Evolutionary conservation across 2,888 invertebrate species (phyloP), one percentile per base, ranked within the genome.

Genomic region (Bugulina stolonifera): DNA sequence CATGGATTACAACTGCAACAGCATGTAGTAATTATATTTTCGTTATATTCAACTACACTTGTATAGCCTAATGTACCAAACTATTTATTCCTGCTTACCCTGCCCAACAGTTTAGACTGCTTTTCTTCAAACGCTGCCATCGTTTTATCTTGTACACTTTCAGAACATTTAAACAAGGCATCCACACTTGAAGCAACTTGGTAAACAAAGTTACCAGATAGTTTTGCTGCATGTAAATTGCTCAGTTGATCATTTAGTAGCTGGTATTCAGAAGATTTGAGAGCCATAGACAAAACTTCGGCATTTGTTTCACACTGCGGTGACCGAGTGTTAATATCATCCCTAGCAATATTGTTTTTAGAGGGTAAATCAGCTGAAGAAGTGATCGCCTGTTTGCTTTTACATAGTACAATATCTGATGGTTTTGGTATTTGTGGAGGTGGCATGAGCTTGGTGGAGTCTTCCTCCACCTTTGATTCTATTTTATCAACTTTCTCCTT

Each of bases 111-210:
- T 5, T 18, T 43, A 5, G 5, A 10, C 5, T 10, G 43, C 18
- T 43, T 27, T 29, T 64, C 32, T 14, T 64, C 29, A 64, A 64
- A 18, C n/a, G 5, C 32, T 64, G n/a, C 2, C 5, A 5, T 18
- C 5, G 5, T 2, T 64, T 32, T 64, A 10, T 14, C 32, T 32
- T 64, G 22, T 32, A 25, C 64, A 29, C 10, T 32, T 25, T 64
- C 64, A 32, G 34, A 64, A 32, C 64, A 64, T 27, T 64, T 25
- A 34, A 64, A 64, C 32, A 64, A 32, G 18, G 64, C 64, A 14
- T 64, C 64, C n/a, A 64, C 64, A 64, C 64, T 64, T 29, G 10
- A 1, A 18, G 64, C 64, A 64, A 64, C 64, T 32, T 64, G 64
- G 27, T 64, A 14, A 64, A 27, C 27, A 64, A 64, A 64, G 2